Evolutionary conservation across 2,888 invertebrate genomes (phyloP), one percentile per base, ranked within the genome.

Genomic region (Drosophila pegasa): DNA sequence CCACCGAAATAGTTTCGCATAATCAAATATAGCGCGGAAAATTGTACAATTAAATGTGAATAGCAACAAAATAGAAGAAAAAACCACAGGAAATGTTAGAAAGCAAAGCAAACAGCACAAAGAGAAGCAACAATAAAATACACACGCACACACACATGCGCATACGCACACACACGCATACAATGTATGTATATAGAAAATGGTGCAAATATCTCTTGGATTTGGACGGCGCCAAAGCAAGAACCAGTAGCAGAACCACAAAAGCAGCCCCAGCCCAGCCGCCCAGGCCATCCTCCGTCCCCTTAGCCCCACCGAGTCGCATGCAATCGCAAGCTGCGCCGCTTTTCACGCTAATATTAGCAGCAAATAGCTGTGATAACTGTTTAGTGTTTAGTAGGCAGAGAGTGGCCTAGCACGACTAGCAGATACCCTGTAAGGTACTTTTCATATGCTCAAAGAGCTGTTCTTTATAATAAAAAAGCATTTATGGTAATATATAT

Each of bases 321-420:
- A 71, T 75, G 82, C 85, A 85, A 81, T 75, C 78, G 61, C 56
- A 68, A 68, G 58, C 38, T 72, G 64, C 59, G 64, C 56, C 37
- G 75, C 65, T 85, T 81, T 85, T 78, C 62, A 78, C 67, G 80
- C 83, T 79, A 70, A 82, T 72, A 83, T 80, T 72, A 70, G 67
- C 83, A 70, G 55, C 66, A 61, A 78, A 64, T 22, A 56, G 48
- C 59, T 52, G 41, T 62, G 75, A 65, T 64, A 76, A 73, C 74
- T 59, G 61, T 52, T 45, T 37, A 58, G 27, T 59, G 61, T 52
- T 45, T 37, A 58, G 27, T 29, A 50, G 31, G 7, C 52, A 43
- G 31, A 0, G 9, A 7, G 5, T 5, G 3, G 12, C 2, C 20
- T 3, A 9, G 16, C 35, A 31, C 41, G 61, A 71, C 61, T 43